Conservation (phyloP, 2,113 vertebrate genomes). For the Scomber colias region DNA sequence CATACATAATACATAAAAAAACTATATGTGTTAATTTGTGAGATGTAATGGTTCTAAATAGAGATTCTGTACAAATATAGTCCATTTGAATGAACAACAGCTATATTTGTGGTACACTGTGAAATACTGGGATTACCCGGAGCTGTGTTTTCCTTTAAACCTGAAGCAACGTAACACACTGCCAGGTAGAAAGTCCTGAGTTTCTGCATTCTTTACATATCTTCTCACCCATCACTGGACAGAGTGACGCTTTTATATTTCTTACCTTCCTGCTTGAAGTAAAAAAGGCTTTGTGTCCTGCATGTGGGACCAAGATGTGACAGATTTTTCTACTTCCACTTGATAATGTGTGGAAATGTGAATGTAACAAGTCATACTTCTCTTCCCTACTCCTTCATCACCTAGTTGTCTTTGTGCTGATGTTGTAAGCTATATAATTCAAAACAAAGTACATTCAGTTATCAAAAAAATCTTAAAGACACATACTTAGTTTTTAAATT, state of each 20-base stretch:
- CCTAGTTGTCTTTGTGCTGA: neutral
- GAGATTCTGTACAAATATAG: neutral
- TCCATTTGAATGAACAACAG: neutral
- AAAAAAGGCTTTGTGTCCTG: neutral
- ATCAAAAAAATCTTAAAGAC: too few species aligned
- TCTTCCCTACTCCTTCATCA: neutral
- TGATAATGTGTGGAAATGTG: too few species aligned
- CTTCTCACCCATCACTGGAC: neutral
- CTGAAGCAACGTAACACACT: neutral
- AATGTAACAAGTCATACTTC: neutral
- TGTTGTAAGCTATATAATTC: too few species aligned
- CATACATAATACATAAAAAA: too few species aligned
- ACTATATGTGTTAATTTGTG: too few species aligned
- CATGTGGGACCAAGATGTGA: neutral
- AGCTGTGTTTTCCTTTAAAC: slow-evolving; percentile 28
- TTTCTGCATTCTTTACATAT: slow-evolving; percentile 73
- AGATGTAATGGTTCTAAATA: too few species aligned
- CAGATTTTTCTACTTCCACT: too few species aligned
- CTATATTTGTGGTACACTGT: neutral
- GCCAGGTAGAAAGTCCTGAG: slow-evolving; percentile 44
- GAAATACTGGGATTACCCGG: too few species aligned
- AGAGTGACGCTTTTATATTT: neutral
- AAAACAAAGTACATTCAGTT: too few species aligned
- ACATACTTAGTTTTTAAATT: too few species aligned
- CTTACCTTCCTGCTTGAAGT: too few species aligned